A percentile compares a stretch with the other conserved stretches of the same genome.
These are phyloP conservation scores for Diloba caeruleocephala DNA, from an alignment of 2,888 invertebrate species.

Conservation along the genomic window DNA sequence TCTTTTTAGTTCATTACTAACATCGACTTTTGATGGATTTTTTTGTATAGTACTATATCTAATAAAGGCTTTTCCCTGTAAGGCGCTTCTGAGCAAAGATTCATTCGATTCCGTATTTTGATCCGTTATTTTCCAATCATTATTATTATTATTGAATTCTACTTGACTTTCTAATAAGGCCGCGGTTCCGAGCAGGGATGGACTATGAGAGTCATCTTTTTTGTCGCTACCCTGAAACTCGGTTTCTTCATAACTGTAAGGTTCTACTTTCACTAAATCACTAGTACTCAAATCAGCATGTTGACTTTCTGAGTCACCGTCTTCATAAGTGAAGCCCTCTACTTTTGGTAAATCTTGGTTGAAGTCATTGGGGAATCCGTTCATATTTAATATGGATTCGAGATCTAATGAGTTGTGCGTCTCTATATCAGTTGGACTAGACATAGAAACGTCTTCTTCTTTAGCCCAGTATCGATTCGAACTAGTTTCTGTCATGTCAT, in stretches of 20 bases:
- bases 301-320: constrained; percentile 93
- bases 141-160: constrained; percentile 93
- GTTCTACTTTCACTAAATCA: constrained; percentile 86
- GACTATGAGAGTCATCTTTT: constrained; percentile 80
- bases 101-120: constrained; percentile 92
- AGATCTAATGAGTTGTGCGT: constrained; percentile 92
- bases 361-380: constrained; percentile 89
- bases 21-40: constrained; percentile 82
- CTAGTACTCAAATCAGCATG: constrained; percentile 92
- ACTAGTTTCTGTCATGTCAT: constrained; percentile 91
- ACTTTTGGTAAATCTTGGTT: constrained; percentile 91
- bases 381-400: constrained; percentile 94
- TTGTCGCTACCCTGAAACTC: constrained; percentile 79
- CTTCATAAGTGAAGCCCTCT: constrained; percentile 93
- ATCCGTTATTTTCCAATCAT: constrained; percentile 94
- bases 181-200: constrained; percentile 84
- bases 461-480: constrained; percentile 91
- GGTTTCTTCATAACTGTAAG: constrained; percentile 79
- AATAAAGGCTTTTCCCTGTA: constrained; percentile 93
- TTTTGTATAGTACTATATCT: constrained; percentile 89
- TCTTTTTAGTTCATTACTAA: constrained; percentile 77
- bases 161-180: constrained; percentile 84
- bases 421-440: constrained; percentile 90
- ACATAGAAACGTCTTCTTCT: constrained; percentile 90
- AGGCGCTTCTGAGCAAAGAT: constrained; percentile 94